Evolutionary conservation across 2,113 vertebrate genomes (phyloP), one percentile per base, ranked within the genome.

Genomic region (Amblyornis subalaris): DNA sequence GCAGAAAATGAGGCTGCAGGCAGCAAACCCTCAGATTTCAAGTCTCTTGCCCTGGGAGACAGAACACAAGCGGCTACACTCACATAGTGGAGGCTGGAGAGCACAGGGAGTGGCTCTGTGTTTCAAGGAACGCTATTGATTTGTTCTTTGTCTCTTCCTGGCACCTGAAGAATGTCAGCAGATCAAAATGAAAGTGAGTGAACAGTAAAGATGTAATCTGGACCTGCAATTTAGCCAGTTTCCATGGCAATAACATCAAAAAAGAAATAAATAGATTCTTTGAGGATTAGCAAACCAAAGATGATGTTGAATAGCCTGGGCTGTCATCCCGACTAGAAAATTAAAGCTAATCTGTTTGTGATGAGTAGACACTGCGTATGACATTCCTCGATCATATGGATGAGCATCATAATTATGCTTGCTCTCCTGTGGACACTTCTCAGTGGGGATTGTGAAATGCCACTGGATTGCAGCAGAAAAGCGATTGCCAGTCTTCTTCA

Each of bases 221-320:
- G 91, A 90, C 74, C 79, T 76, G 71, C 58, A 77, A 70, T 92
- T 77, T 62, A 84, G 35, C 72, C 69, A 60, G 91, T 92, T 95
- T 45, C 89, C 51, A 87, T 77, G 60, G 60, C 35, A 94, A 90
- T 91, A 89, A 79, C 64, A 70, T 24, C 12, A 65, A 77, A 92
- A 79, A 92, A 73, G n/a, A 83, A 90, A 57, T 10, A 82, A 91
- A 66, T 3, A 80, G 42, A 77, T 74, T 90, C 64, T 88, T 90
- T 47, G 48, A 81, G 33, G 55, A 86, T 86, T 77, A 77, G 80
- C 80, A 92, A 74, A 55, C 65, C 24, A 42, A 78, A 91, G 69
- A 72, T 1, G 1, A 60, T 65, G 48, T 64, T 95, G 48, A 95
- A 70, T 78, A 93, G 47, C 51, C 70, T 51, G n/a, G 45, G 35